Evolutionary conservation across 2,888 invertebrate species (phyloP), one percentile per base, ranked within the genome.

Genomic region (Cactoblastis cactorum): DNA sequence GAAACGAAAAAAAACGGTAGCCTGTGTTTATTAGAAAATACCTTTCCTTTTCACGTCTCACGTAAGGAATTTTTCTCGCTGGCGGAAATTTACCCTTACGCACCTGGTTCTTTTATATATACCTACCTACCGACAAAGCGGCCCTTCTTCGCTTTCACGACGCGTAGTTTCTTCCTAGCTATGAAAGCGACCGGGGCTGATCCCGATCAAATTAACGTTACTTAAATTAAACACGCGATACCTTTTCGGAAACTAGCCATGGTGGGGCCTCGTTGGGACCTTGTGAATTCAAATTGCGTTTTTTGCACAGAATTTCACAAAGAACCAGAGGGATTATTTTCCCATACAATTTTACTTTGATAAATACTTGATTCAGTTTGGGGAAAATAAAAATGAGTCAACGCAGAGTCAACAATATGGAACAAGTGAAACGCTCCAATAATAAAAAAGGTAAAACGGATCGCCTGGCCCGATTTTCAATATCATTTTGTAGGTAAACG

Each of bases 351-450:
- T 62, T 69, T 69, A 71, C 70, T 75, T 74, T 71, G 68, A 76
- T 76, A 77, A 77, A 80, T 74, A 74, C 72, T 67, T 79, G 73
- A 74, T 78, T 77, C 75, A 79, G 74, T 77, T 75, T 67, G 59
- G 63, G 55, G 63, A 69, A 71, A 77, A 78, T 75, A 77, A 77
- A 80, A 80, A 77, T 74, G 74, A 78, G 71, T 77, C 71, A 67
- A 77, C 74, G 73, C 67, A 65, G 69, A 77, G 71, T 79, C 79
- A 83, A 81, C 80, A 82, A 80, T 74, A 77, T 70, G 80, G 75
- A 83, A 83, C 77, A 79, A 83, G 80, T 80, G 78, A 81, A 83
- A 77, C 64, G 78, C 74, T 78, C 72, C 75, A 73, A 79, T 80
- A 81, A 80, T 77, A 79, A 80, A 71, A 80, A 77, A 79, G 78